Base-by-base conservation (phyloP, 2,888 invertebrate genomes). In the Malthinus flaveolus region DNA sequence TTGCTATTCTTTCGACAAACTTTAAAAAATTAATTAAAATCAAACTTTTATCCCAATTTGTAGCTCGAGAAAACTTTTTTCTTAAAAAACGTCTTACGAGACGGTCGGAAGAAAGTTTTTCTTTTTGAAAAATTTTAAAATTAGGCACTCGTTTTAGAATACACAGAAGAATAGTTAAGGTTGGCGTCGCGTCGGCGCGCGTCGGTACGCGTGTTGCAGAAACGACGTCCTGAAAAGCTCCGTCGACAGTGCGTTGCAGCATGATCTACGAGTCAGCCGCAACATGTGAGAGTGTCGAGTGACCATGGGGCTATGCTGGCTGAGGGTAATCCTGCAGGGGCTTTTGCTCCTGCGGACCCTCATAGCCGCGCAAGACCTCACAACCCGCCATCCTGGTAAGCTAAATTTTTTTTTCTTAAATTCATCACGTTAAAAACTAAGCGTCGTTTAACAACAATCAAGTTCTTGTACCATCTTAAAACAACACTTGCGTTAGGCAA, bases 291-390 rank as follows among this genome's bases (percentile, higher is more conserved):
- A 63, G 71, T 67, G 68, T 67, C 61, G 71, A 73, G 73, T 74
- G 74, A 75, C 71, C 66, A 75, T 74, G 74, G 69, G 65, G 71
- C 70, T 69, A 72, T 73, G 71, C 65, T 69, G 71, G 74, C 74
- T 68, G 71, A 70, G 70, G 71, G 71, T 70, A 68, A 70, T 73
- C 68, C 68, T 65, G 58, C 55, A 65, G 72, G 69, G 71, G 73
- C 69, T 67, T 11, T 35, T 62, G 70, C 72, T 75, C 70, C 71
- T 74, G 71, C 72, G 70, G 65, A 61, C 67, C 55, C 68, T 66
- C 59, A 67, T 60, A 63, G 59, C 64, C 63, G 69, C 72, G 66
- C 70, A 71, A 64, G 66, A 73, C 51, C 59, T 67, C 48, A 62
- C 58, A 9, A 57, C 42, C 52, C 61, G 49, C 56, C 58, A 66